Conservation (phyloP, 2,888 invertebrate species). For the Athripsodes cinereus region DNA sequence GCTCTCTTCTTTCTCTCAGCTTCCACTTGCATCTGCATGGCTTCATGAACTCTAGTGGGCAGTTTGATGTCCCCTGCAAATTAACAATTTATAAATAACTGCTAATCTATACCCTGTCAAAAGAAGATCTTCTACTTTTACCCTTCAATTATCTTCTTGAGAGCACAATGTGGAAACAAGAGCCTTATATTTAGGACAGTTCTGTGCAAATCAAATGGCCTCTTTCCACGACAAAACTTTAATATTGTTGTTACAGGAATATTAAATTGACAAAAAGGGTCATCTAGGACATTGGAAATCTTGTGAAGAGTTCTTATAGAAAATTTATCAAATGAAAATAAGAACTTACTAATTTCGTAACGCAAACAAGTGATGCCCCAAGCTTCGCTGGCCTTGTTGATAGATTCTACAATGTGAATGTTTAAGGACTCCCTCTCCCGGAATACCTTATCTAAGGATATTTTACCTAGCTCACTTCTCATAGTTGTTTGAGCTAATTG, state of each 20-base stretch:
- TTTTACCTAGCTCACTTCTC: constrained; percentile 98
- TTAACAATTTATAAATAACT: constrained; percentile 8
- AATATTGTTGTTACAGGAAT: no score
- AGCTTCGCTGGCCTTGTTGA: constrained; percentile 96
- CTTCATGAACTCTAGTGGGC: constrained; percentile 90
- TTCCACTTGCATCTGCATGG: constrained; percentile 99
- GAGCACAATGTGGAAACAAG: neutral
- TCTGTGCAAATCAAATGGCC: no score
- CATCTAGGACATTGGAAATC: no score
- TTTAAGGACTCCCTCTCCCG: constrained; percentile 94
- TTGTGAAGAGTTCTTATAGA: no score
- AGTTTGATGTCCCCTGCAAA: constrained; percentile 77
- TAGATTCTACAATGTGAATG: constrained; percentile 88
- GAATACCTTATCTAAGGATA: constrained; percentile 93
- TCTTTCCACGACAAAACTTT: no score
- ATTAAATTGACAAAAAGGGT: no score
- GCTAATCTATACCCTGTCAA: no score
- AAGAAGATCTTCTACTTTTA: no score
- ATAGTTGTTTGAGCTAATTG: constrained; percentile 99
- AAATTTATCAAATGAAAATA: no score
- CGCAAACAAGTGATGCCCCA: constrained; percentile 97
- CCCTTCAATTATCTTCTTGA: no score
- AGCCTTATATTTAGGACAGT: no score
- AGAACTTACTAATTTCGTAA: constrained; percentile 76
- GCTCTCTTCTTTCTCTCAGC: constrained; percentile 96